Evolutionary conservation across 1,140 invertebrate species (phyloP), one percentile per base, ranked within the genome.

Genomic region (Drosophila baimaii): DNA sequence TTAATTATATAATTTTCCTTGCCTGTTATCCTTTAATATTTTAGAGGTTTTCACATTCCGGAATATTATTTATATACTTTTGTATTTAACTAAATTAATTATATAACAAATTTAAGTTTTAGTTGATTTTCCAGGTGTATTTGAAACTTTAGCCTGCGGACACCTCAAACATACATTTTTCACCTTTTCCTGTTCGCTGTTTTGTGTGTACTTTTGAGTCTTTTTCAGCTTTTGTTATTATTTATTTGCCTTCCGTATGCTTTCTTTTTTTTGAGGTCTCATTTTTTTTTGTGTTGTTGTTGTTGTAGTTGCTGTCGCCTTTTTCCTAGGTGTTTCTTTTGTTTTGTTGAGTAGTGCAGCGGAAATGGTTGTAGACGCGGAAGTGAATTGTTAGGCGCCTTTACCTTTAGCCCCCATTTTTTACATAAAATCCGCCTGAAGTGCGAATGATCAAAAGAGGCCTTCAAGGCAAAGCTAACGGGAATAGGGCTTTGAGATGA

Each of bases 311-410:
- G 7, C 8, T 49, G 54, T 75, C 41, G 72, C 49, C 29, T 63
- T 70, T 69, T 63, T 70, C 65, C 65, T 57, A 47, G 68, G 51
- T 9, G 33, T 35, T 41, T 13, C 56, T 47, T 77, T 70, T 62
- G 73, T 77, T 77, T 77, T 82, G 83, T 68, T 78, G 84, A 83
- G 47, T 72, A 75, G 73, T 88, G 80, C 77, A 89, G 44, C 84
- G 84, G 84, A 89, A 89, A 89, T 89, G 77, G 84, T 68, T 89
- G 73, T 81, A 89, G 77, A 89, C 84, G 84, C 84, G 84, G 84
- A 89, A 89, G 84, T 84, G 80, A 82, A 86, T 88, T 79, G 79
- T 86, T 86, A 88, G 83, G 83, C 83, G 82, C 79, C 83, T 82
- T 79, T 55, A 55, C 52, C 64, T 55, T 43, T 51, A 27, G 19